phyloP scores from a whole-genome alignment of 2,113 vertebrate species.

The Hippocampus zosterae region DNA sequence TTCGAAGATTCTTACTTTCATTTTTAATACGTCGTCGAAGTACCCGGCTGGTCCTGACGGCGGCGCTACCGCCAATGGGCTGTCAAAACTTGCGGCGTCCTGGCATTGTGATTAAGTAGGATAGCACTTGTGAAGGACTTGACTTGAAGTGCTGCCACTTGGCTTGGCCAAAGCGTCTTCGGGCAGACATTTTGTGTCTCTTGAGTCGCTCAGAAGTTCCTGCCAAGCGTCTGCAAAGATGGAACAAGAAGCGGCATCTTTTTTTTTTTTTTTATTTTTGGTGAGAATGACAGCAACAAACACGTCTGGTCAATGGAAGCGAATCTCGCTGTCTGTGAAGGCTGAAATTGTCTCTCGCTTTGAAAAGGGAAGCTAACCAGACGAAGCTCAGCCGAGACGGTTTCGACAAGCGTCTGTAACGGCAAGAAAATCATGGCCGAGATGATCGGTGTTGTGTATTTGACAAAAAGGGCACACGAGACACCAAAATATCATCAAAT shows the following conservation, averaged over 20 bases:
- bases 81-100: slow-evolving; percentile 17
- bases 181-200: slow-evolving; percentile 32
- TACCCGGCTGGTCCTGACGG: neutral
- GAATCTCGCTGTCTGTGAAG: too few relatives aligned
- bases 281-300: neutral
- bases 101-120: slow-evolving; percentile 50
- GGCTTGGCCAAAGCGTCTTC: slow-evolving; percentile 51
- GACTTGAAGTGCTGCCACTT: slow-evolving; percentile 68
- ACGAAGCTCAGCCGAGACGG: too few relatives aligned
- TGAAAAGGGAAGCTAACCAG: too few relatives aligned
- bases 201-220: slow-evolving; percentile 44
- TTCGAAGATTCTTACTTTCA: neutral
- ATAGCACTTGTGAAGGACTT: slow-evolving; percentile 44
- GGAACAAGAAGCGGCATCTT: slow-evolving; percentile 4
- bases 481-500: too few relatives aligned
- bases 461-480: too few relatives aligned
- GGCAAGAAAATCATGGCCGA: too few relatives aligned
- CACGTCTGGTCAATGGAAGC: neutral
- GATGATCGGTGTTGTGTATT: too few relatives aligned
- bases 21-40: neutral
- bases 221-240: slow-evolving; percentile 35
- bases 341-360: too few relatives aligned
- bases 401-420: too few relatives aligned
- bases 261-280: neutral
- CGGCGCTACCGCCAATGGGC: slow-evolving; percentile 18